These are phyloP conservation scores for Rotaria sp. DNA, from an alignment of 2,888 invertebrate genomes.

Conservation along the genomic window DNA sequence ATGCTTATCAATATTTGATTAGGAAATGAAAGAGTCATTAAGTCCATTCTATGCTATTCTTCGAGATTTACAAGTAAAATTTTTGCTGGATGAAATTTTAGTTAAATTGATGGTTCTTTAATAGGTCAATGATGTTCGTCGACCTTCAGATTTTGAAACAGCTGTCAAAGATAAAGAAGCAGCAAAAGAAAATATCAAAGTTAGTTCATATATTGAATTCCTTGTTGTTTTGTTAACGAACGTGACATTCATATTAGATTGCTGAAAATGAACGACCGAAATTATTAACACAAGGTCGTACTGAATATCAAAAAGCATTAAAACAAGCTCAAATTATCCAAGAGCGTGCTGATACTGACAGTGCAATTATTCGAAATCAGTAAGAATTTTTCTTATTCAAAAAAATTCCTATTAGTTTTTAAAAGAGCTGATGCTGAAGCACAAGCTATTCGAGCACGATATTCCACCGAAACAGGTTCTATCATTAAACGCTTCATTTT, in stretches of 20 bases:
- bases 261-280: constrained; percentile 49
- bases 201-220: constrained; percentile 36
- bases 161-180: constrained; percentile 51
- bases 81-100: neutral
- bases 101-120: neutral
- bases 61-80: constrained; percentile 49
- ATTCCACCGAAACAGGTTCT: constrained; percentile 44
- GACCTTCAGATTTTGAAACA: constrained; percentile 48
- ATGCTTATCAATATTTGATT: constrained; percentile 26
- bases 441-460: constrained; percentile 39
- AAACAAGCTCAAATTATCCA: constrained; percentile 48
- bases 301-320: constrained; percentile 47
- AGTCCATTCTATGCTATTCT: constrained; percentile 46
- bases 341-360: constrained; percentile 48
- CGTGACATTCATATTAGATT: constrained; percentile 44
- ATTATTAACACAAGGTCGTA: constrained; percentile 49
- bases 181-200: constrained; percentile 50
- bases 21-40: constrained; percentile 45
- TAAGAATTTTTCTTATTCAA: constrained; percentile 42
- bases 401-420: neutral
- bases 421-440: constrained; percentile 40
- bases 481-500: constrained; percentile 45
- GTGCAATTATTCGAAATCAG: constrained; percentile 47
- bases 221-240: neutral
- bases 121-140: constrained; percentile 50